Conservation (phyloP, 2,888 invertebrate genomes). For the Lamellibrachia satsuma region DNA sequence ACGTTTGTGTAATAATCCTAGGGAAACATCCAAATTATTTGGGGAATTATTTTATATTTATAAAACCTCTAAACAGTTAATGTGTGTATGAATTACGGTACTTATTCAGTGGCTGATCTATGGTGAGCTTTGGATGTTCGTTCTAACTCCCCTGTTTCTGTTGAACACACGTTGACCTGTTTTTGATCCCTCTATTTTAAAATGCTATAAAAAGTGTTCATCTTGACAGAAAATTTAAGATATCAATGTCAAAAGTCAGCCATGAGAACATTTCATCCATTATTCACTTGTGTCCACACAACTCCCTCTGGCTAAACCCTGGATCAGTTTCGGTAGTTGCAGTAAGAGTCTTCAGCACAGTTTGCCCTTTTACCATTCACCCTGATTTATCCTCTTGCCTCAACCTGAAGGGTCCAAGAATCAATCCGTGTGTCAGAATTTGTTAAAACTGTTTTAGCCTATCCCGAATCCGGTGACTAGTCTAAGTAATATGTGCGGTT, state of each 20-base stretch:
- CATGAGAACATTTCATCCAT: not conserved
- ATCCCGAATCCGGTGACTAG: no score
- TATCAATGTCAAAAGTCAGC: not conserved
- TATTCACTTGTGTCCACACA: not conserved
- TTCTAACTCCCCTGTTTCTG: not conserved
- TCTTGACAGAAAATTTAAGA: not conserved
- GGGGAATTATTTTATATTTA: no score
- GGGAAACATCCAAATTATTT: no score
- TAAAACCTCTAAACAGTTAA: no score
- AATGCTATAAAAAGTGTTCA: not conserved
- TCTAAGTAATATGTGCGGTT: no score
- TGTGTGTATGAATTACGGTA: no score
- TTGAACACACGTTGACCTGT: not conserved
- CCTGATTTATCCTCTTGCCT: not conserved
- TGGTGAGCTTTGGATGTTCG: no score
- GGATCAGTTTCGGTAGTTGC: not conserved
- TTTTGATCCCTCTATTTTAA: not conserved
- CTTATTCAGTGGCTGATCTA: no score
- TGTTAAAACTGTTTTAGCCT: not conserved
- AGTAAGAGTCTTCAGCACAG: not conserved
- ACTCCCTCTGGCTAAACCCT: not conserved
- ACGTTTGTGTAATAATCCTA: no score
- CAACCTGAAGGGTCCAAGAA: not conserved
- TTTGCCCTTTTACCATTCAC: not conserved
- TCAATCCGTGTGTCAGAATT: not conserved